phyloP scores from a whole-genome alignment of 2,888 invertebrate species.

The Drosophila birchii region DNA sequence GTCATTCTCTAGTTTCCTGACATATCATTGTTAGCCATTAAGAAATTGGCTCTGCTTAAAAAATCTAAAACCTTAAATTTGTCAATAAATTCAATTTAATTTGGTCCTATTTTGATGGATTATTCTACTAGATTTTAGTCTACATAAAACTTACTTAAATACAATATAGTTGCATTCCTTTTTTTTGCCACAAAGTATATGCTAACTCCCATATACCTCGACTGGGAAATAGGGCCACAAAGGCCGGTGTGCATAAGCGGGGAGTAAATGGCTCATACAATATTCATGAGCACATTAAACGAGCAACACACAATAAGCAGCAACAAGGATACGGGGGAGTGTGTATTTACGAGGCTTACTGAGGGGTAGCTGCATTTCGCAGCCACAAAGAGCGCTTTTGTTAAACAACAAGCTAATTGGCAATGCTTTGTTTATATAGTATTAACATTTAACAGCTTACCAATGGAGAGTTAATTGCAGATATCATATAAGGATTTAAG shows the following conservation, averaged over 20 bases:
- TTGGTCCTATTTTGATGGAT: accelerated
- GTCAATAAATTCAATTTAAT: not conserved
- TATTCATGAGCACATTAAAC: conserved; percentile 79
- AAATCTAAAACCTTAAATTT: not conserved
- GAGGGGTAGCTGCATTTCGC: conserved; percentile 30
- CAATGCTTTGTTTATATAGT: conserved; percentile 4
- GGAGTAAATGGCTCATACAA: conserved; percentile 69
- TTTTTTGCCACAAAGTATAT: not conserved
- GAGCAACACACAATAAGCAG: conserved; percentile 49
- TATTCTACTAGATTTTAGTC: not conserved
- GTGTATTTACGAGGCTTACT: conserved; percentile 21
- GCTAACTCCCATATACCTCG: not conserved
- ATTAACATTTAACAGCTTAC: not conserved
- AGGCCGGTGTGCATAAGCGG: conserved; percentile 27
- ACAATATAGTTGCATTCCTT: not conserved
- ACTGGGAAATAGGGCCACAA: conserved; percentile 23
- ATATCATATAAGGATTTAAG: too few relatives aligned
- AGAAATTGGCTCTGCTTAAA: too few relatives aligned
- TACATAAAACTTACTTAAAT: too few relatives aligned
- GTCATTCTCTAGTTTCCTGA: too few relatives aligned
- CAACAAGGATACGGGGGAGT: conserved; percentile 22
- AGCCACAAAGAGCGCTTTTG: conserved; percentile 21
- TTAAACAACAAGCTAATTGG: conserved; percentile 30
- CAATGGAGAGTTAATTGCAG: not conserved
- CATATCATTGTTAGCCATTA: not conserved